A percentile compares a stretch with the other conserved stretches of the same genome.
phyloP scores from a whole-genome alignment of 2,797 vertebrate species.

The Trichosurus vulpecula region DNA sequence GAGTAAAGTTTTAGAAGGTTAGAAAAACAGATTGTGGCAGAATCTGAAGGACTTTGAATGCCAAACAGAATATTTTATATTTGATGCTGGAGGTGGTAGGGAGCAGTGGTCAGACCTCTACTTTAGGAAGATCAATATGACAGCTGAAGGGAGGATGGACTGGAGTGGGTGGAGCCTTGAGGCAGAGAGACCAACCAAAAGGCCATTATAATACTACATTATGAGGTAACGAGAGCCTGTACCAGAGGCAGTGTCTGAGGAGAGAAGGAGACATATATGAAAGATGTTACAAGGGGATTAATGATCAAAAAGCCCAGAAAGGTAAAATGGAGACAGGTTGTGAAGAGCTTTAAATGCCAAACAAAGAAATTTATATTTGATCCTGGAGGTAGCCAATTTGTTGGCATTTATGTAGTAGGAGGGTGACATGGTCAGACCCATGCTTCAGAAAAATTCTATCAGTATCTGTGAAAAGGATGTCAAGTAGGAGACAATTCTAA shows the following conservation, averaged over 20 bases:
- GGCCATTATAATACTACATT: not conserved
- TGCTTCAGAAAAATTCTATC: not conserved
- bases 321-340: not conserved
- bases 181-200: not conserved
- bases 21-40: too few species aligned
- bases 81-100: too few species aligned
- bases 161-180: not conserved
- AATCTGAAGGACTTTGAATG: too few species aligned
- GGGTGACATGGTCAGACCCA: too few species aligned
- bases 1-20: not conserved
- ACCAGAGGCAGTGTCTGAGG: not conserved
- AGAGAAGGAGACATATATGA: not conserved
- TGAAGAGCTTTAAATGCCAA: not conserved
- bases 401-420: not conserved
- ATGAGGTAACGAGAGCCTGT: not conserved
- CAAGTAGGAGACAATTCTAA: not conserved
- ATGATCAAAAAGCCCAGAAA: not conserved
- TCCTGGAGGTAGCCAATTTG: not conserved
- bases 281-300: not conserved
- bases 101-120: too few species aligned
- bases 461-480: not conserved
- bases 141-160: not conserved
- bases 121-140: not conserved
- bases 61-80: too few species aligned
- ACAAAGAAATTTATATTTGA: not conserved